phyloP scores from a whole-genome alignment of 2,888 invertebrate genomes.

The Monoplex corrugatus region DNA sequence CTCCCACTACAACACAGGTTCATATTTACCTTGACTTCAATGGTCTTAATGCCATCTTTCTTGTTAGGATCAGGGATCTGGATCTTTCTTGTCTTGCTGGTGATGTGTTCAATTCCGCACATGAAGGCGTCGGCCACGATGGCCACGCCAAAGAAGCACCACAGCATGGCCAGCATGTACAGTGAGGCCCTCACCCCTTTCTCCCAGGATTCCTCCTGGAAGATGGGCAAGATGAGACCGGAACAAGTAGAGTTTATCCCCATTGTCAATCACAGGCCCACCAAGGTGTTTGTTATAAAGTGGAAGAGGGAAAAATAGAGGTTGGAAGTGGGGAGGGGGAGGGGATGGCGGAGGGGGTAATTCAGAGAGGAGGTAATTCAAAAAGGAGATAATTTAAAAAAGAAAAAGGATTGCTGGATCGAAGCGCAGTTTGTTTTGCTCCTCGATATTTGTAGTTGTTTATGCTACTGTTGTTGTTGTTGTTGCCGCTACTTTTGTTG shows the following conservation, averaged over 20 bases:
- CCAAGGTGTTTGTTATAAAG: neutral
- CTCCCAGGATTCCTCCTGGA: conserved; percentile 84
- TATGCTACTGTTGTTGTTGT: neutral
- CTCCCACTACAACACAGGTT: neutral
- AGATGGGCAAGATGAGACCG: conserved; percentile 82
- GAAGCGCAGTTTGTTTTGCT: no score
- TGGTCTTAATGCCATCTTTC: conserved; percentile 78
- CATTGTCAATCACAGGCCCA: neutral
- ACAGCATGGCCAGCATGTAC: conserved; percentile 83
- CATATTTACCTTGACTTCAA: conserved; percentile 83
- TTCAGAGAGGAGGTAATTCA: no score
- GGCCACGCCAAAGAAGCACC: conserved; percentile 85
- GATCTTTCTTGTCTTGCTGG: conserved; percentile 83
- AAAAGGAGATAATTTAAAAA: no score
- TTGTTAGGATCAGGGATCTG: conserved; percentile 71
- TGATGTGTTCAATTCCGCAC: conserved; percentile 85
- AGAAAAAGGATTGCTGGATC: no score
- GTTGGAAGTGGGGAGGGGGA: conserved; percentile 13
- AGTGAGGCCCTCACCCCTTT: conserved; percentile 80
- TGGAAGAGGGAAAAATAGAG: conserved; percentile 37
- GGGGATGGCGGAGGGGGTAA: no score
- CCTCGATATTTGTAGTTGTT: neutral
- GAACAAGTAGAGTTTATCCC: conserved; percentile 63
- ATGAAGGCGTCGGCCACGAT: conserved; percentile 85
- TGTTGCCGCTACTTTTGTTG: neutral